Evolutionary conservation across 2,888 invertebrate species (phyloP).

Genomic region (Sarcophaga subvicina): DNA sequence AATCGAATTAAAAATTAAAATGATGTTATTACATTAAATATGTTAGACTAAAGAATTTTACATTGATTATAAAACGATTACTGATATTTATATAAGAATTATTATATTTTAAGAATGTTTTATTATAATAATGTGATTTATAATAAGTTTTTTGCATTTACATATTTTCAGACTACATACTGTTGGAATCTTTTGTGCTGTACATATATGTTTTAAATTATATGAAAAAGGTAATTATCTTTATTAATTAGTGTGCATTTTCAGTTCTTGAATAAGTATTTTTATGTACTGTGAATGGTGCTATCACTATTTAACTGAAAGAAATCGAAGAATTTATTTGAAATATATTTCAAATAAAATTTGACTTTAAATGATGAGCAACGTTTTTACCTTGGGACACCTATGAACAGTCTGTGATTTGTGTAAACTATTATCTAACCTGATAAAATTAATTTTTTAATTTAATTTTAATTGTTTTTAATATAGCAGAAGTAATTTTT

Average conservation of each 20-base stretch:
- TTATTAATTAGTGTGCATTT: too few relatives aligned
- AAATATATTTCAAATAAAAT: background rate
- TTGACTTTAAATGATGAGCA: constrained; percentile 72
- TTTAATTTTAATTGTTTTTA: background rate
- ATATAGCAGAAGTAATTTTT: background rate
- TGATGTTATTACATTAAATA: constrained; percentile 69
- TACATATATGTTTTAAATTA: background rate
- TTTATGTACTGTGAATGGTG: too few relatives aligned
- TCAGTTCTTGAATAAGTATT: too few relatives aligned
- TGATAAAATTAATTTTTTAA: background rate
- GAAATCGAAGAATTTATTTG: too few relatives aligned
- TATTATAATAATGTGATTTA: background rate
- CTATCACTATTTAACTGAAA: too few relatives aligned
- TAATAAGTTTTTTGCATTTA: constrained; percentile 3
- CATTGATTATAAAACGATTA: constrained; percentile 64
- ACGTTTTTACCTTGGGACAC: constrained; percentile 81
- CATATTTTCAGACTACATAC: constrained; percentile 31
- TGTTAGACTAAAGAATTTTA: constrained; percentile 71
- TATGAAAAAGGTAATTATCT: too few relatives aligned
- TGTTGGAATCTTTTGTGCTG: constrained; percentile 5
- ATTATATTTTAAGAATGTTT: background rate
- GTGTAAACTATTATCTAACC: constrained; percentile 73
- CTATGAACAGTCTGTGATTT: constrained; percentile 79
- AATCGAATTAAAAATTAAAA: constrained; percentile 38
- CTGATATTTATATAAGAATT: constrained; percentile 20